phyloP scores from a whole-genome alignment of 2,888 invertebrate species.

The Neoascia interrupta region DNA sequence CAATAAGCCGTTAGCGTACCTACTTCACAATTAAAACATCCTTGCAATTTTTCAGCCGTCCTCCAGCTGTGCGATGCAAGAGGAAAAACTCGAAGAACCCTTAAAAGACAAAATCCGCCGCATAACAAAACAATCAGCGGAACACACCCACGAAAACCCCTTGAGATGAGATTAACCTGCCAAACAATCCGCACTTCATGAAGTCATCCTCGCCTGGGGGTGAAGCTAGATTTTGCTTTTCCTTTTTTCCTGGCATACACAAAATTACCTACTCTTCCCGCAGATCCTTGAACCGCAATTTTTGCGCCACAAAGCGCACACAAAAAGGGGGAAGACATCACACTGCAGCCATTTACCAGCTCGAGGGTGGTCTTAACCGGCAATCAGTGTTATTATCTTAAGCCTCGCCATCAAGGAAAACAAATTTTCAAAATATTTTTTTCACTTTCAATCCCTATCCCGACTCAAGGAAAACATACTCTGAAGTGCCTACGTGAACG shows the following conservation, averaged over 20 bases:
- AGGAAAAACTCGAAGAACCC: not conserved
- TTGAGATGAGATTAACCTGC: slow-evolving; percentile 55
- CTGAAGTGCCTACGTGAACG: slow-evolving; percentile 38
- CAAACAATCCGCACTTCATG: slow-evolving; percentile 22
- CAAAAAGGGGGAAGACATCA: slow-evolving; percentile 18
- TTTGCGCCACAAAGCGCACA: slow-evolving; percentile 29
- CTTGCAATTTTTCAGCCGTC: slow-evolving; percentile 50
- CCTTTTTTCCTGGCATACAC: too few species aligned
- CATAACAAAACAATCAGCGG: slow-evolving; percentile 19
- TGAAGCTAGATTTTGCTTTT: slow-evolving; percentile 12
- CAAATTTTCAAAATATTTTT: slow-evolving; percentile 37
- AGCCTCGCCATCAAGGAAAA: slow-evolving; percentile 41
- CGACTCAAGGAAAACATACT: slow-evolving; percentile 31
- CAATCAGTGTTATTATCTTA: slow-evolving; percentile 58
- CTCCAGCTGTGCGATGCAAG: not conserved
- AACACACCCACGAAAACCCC: slow-evolving; percentile 27
- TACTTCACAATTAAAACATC: slow-evolving; percentile 29
- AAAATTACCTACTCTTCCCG: slow-evolving; percentile 10
- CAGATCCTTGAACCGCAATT: too few species aligned
- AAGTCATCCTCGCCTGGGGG: slow-evolving; percentile 48
- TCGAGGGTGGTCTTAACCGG: slow-evolving; percentile 58
- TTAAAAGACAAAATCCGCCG: slow-evolving; percentile 33
- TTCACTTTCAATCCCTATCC: too few species aligned
- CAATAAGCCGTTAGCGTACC: slow-evolving; percentile 51
- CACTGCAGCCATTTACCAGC: slow-evolving; percentile 14